Base-by-base conservation (phyloP, 2,113 vertebrate genomes). In the Bagarius yarrelli region DNA sequence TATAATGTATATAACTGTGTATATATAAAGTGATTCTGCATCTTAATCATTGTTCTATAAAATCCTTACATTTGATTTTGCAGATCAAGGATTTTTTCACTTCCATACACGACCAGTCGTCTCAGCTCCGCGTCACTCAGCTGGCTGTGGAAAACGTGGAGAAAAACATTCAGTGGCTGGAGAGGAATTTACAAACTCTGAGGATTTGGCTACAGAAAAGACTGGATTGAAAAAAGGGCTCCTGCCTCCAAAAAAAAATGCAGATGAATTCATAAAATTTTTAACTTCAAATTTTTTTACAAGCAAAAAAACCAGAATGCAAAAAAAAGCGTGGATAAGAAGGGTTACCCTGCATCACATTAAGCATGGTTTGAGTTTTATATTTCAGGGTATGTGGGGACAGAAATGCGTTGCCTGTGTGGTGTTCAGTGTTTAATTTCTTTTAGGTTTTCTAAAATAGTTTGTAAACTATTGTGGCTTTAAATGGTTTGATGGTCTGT, bases 151-250 rank as follows among this genome's bases (percentile, higher is more conserved):
- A 94, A 78, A 93, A 90, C 25, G 30, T 94, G 73, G 86, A 91
- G 83, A 94, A 94, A 83, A 94, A 94, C 82, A 87, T 94, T 47
- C 84, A 89, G 76, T 94, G 92, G 92, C 59, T 93, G 87, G 87
- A 92, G 77, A 91, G 89, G 70, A 94, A 94, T 85, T 76, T 93
- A 23, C 90, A 88, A 74, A 64, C 87, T 44, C 82, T 94, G 74
- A 92, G 90, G 75, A 86, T 59, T 32, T 94, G 93, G 93, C 64
- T 94, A 53, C 85, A 85, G 47, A 81, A 90, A 14, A 87, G 87
- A 52, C 81, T 85, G 34, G 67, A 87, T 25, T 90, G 73, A 89
- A 83, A 80, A 30, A 44, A 40, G 6, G 14, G 23, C 40, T 52
- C 21, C 15, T 44, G 19, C 11, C 19, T 61, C 50, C 36, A 27